A percentile compares a stretch with the other conserved stretches of the same genome.
Evolutionary conservation across 1,140 invertebrate genomes (phyloP).

Genomic region (Calliopsis andreniformis): DNA sequence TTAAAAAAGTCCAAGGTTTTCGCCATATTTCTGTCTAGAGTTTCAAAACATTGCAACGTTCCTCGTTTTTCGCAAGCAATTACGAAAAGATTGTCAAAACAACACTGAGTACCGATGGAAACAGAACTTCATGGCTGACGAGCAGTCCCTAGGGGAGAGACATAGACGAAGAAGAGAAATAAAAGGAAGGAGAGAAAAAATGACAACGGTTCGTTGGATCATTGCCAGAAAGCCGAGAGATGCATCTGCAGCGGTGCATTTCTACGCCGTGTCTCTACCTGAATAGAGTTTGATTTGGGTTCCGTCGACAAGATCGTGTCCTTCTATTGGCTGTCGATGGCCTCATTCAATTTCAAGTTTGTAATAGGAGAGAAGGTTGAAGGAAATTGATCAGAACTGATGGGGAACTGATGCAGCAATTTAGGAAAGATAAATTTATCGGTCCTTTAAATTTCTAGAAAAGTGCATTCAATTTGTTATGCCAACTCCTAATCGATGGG

Average conservation of each 20-base stretch:
- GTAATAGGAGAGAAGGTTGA: too few species aligned
- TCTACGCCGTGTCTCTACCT: not conserved
- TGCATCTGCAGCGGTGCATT: not conserved
- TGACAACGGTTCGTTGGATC: not conserved
- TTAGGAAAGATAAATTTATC: too few species aligned
- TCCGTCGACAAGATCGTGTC: not conserved
- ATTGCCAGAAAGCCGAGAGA: not conserved
- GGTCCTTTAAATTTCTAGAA: too few species aligned
- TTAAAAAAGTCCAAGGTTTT: not conserved
- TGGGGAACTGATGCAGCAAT: too few species aligned
- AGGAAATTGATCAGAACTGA: too few species aligned
- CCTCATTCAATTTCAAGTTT: not conserved
- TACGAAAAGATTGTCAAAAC: not conserved
- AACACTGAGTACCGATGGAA: not conserved
- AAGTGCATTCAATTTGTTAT: too few species aligned
- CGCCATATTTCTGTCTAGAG: not conserved
- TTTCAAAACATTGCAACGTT: not conserved
- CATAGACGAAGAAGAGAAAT: too few species aligned
- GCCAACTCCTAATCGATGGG: too few species aligned
- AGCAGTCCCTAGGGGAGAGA: not conserved
- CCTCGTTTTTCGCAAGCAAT: not conserved
- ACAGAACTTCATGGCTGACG: not conserved
- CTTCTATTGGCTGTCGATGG: not conserved
- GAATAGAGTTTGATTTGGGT: not conserved
- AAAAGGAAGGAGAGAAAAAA: not conserved